These are phyloP conservation scores for Drosophila pruinosa DNA, from an alignment of 1,140 invertebrate species.

Conservation along the genomic window DNA sequence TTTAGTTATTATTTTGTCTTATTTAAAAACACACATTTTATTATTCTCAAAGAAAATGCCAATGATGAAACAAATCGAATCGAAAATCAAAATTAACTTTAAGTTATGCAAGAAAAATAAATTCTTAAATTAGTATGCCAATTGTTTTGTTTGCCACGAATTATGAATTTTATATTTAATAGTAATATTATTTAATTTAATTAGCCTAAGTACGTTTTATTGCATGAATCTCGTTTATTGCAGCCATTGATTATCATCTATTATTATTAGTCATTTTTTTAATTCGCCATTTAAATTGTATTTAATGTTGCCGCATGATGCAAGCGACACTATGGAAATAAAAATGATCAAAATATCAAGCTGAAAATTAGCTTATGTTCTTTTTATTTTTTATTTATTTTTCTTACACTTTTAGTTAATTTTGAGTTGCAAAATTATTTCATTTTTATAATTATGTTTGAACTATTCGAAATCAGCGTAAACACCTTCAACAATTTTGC, in stretches of 20 bases:
- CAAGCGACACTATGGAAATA: constrained; percentile 11
- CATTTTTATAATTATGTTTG: constrained; percentile 14
- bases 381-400: constrained; percentile 7
- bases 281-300: constrained; percentile 49
- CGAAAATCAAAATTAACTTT: constrained; percentile 74
- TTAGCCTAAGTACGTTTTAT: constrained; percentile 48
- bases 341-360: constrained; percentile 18
- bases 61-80: constrained; percentile 37
- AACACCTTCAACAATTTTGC: too few relatives aligned
- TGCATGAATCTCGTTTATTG: too few relatives aligned
- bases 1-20: constrained; percentile 54
- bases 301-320: constrained; percentile 42
- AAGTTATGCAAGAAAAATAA: constrained; percentile 57
- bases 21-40: constrained; percentile 42
- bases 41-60: constrained; percentile 73
- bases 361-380: constrained; percentile 6
- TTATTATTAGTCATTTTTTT: constrained; percentile 33
- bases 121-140: constrained; percentile 38
- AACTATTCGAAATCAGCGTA: too few relatives aligned
- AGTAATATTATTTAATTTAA: constrained; percentile 54
- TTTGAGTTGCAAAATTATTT: background rate
- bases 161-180: constrained; percentile 40
- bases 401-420: background rate
- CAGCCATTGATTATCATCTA: constrained; percentile 21
- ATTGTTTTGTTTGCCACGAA: constrained; percentile 70